Evolutionary conservation across 2,113 vertebrate species (phyloP).

Genomic region (Lamprotornis superbus): DNA sequence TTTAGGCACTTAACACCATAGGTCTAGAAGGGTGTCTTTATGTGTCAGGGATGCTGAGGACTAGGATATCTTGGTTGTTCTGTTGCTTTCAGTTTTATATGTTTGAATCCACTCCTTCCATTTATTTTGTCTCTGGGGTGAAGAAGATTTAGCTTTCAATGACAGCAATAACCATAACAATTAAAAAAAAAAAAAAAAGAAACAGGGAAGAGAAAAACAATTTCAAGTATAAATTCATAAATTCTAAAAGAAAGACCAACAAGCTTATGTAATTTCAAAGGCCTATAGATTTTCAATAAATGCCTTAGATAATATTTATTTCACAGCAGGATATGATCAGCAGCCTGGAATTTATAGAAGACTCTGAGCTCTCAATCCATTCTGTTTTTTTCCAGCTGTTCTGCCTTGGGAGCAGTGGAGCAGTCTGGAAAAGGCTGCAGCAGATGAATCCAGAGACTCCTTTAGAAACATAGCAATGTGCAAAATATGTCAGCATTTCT

Average conservation of each 20-base stretch:
- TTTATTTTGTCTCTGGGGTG: neutral
- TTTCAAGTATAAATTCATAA: neutral
- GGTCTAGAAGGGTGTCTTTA: neutral
- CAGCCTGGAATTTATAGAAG: constrained; percentile 1
- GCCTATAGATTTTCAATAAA: constrained; percentile 22
- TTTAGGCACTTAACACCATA: neutral
- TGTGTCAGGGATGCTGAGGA: neutral
- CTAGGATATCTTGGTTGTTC: neutral
- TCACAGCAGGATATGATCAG: neutral
- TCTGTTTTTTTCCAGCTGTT: neutral
- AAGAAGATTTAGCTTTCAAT: neutral
- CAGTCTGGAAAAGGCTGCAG: constrained; percentile 30
- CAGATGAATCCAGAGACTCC: neutral
- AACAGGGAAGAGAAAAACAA: neutral
- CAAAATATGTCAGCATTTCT: constrained; percentile 19
- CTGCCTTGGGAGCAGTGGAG: constrained; percentile 2
- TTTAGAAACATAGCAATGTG: constrained; percentile 34
- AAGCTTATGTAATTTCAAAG: neutral
- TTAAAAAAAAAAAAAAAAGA: neutral
- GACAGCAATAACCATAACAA: neutral
- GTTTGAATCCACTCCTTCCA: neutral
- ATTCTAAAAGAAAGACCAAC: neutral
- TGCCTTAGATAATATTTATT: constrained; percentile 13
- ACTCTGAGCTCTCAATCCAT: neutral
- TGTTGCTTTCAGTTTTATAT: neutral